These are phyloP conservation scores for Triplophysa rosa DNA, from an alignment of 2,113 vertebrate species.

Conservation along the genomic window DNA sequence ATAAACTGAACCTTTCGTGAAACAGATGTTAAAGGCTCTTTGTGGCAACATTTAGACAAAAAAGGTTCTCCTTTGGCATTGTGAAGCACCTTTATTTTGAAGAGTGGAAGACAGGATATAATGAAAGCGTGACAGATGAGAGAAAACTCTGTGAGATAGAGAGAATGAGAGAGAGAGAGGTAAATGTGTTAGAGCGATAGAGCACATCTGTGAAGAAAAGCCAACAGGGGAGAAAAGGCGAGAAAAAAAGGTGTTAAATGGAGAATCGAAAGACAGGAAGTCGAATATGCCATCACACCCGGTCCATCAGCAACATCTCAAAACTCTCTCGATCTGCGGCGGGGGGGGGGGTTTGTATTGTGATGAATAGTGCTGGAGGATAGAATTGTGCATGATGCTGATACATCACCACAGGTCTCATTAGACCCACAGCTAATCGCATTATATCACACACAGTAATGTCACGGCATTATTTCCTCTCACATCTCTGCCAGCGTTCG, in stretches of 20 bases:
- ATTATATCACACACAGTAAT: slow-evolving; percentile 68
- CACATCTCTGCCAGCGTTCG: slow-evolving; percentile 33
- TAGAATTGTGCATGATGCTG: slow-evolving; percentile 74
- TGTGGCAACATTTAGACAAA: no score
- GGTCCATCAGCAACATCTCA: slow-evolving; percentile 15
- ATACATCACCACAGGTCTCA: slow-evolving; percentile 79
- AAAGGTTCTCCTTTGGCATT: no score
- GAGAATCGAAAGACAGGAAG: slow-evolving; percentile 2
- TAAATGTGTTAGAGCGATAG: slow-evolving; percentile 28
- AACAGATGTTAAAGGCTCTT: no score
- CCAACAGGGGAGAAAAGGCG: slow-evolving; percentile 51
- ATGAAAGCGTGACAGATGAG: background rate
- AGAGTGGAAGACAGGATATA: background rate
- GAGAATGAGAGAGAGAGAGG: slow-evolving; percentile 5
- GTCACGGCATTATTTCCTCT: slow-evolving; percentile 41
- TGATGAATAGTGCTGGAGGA: slow-evolving; percentile 73
- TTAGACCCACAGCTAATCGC: slow-evolving; percentile 77
- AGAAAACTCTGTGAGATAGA: background rate
- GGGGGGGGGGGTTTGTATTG: slow-evolving; percentile 57
- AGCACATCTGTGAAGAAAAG: slow-evolving; percentile 18
- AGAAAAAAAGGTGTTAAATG: slow-evolving; percentile 2
- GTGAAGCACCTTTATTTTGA: background rate
- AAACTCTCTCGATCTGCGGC: background rate
- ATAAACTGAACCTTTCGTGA: no score
- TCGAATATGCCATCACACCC: slow-evolving; percentile 13